Percentiles rank a stretch among this genome's conserved stretches.
Conservation (phyloP, 2,797 vertebrate species). For the Artibeus jamaicensis region DNA sequence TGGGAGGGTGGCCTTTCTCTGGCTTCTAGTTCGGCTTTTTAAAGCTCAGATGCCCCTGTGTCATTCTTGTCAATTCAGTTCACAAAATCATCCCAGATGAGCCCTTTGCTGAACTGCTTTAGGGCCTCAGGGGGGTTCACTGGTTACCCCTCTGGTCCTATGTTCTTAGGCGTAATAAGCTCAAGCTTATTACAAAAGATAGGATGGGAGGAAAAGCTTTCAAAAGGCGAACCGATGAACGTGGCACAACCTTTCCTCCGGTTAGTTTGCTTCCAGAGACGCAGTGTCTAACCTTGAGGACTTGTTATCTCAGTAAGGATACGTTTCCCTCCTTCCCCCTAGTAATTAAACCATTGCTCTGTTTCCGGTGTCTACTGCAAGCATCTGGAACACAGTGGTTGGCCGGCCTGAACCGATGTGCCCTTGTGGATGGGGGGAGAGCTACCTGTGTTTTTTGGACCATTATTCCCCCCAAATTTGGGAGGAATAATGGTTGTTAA, state of each 20-base stretch:
- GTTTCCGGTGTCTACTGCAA: neutral
- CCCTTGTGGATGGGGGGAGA: neutral
- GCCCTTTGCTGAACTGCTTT: neutral
- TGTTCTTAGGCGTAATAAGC: neutral
- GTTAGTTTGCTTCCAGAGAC: neutral
- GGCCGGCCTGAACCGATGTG: neutral
- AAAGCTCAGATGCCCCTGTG: neutral
- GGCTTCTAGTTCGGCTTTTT: neutral
- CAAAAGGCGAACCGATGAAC: neutral
- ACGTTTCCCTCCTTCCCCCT: neutral
- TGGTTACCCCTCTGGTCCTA: neutral
- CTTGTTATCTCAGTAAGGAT: neutral
- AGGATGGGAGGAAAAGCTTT: neutral
- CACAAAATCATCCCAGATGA: neutral
- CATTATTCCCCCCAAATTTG: no score
- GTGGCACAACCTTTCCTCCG: neutral
- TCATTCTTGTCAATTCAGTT: constrained; percentile 30
- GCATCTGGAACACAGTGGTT: neutral
- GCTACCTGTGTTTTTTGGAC: neutral
- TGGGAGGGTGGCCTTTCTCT: neutral
- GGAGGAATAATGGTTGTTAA: no score
- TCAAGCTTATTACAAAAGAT: neutral
- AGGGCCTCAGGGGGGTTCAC: neutral
- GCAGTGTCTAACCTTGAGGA: neutral
- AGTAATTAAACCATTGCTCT: neutral